These are phyloP conservation scores for Bambusicola thoracicus DNA, from an alignment of 2,113 vertebrate species.

Conservation along the genomic window DNA sequence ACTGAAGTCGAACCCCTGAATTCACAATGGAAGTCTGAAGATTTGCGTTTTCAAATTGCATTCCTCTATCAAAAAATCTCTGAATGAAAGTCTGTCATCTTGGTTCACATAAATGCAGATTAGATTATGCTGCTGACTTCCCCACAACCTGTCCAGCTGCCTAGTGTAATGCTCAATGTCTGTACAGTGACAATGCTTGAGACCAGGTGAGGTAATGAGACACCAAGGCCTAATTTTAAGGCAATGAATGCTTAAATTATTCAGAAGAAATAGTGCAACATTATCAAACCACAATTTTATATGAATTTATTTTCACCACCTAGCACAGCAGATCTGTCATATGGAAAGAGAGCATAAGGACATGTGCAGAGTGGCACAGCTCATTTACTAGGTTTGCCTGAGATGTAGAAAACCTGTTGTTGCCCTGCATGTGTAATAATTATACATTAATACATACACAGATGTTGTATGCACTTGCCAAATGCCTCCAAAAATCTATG, in stretches of 20 bases:
- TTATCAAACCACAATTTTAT: not conserved
- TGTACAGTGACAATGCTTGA: not conserved
- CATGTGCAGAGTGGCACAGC: no score
- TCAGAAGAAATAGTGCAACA: not conserved
- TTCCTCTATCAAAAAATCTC: not conserved
- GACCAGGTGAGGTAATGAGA: not conserved
- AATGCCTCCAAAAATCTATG: rapidly evolving
- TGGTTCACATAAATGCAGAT: not conserved
- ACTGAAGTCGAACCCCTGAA: not conserved
- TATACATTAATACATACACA: rapidly evolving
- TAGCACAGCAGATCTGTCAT: not conserved
- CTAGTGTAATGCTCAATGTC: not conserved
- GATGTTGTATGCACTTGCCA: not conserved
- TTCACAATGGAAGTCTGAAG: not conserved
- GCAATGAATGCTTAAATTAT: not conserved
- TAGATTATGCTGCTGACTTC: not conserved
- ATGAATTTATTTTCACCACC: not conserved
- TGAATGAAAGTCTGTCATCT: not conserved
- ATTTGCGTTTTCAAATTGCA: not conserved
- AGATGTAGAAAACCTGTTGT: not conserved
- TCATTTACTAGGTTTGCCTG: not conserved
- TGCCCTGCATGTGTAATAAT: rapidly evolving
- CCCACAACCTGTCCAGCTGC: not conserved
- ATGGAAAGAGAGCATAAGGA: rapidly evolving
- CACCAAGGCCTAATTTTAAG: not conserved